phyloP scores from a whole-genome alignment of 2,888 invertebrate species.

The Eledona agricola region DNA sequence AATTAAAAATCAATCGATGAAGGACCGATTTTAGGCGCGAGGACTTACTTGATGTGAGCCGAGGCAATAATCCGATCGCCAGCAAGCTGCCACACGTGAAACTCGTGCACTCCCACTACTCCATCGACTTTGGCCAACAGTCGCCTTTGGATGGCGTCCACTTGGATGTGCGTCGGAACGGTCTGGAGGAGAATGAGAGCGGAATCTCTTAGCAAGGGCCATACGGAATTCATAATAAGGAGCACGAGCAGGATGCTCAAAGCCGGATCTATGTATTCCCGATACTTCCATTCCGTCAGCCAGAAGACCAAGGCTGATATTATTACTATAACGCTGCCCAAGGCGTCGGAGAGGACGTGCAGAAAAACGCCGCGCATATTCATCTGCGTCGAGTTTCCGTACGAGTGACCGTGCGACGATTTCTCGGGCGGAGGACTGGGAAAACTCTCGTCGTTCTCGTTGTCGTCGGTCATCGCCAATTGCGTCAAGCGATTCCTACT shows the following conservation, averaged over 20 bases:
- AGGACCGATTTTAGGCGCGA: background rate
- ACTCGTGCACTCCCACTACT: constrained; percentile 95
- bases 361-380: constrained; percentile 99
- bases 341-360: constrained; percentile 95
- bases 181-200: constrained; percentile 95
- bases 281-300: constrained; percentile 83
- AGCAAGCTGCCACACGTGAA: constrained; percentile 98
- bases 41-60: constrained; percentile 86
- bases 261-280: constrained; percentile 92
- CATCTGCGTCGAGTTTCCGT: constrained; percentile 79
- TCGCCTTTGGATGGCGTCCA: constrained; percentile 89
- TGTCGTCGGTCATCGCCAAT: constrained; percentile 74
- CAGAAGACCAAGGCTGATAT: constrained; percentile 79
- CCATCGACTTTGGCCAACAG: constrained; percentile 91
- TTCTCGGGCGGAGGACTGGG: constrained; percentile 59
- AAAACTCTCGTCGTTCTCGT: constrained; percentile 75
- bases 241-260: constrained; percentile 89
- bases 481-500: constrained; percentile 69
- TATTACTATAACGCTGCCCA: constrained; percentile 93
- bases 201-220: constrained; percentile 93
- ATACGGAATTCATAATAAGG: constrained; percentile 86
- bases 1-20: background rate
- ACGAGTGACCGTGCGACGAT: constrained; percentile 58
- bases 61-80: constrained; percentile 97
- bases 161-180: constrained; percentile 97